Evolutionary conservation across 2,113 vertebrate species (phyloP).

Genomic region (Mirza zaza): DNA sequence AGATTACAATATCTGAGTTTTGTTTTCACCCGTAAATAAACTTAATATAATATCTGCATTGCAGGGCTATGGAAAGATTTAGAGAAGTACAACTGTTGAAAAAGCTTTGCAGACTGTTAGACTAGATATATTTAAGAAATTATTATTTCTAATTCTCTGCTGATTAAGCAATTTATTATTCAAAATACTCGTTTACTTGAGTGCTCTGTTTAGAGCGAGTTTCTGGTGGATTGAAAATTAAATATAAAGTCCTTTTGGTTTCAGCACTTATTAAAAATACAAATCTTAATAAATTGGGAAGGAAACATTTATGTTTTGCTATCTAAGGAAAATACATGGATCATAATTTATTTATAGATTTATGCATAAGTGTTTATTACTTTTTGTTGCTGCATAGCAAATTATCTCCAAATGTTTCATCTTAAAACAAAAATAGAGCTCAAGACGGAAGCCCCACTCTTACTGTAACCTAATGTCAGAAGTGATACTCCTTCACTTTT

Average conservation of each 20-base stretch:
- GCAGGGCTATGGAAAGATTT: background rate
- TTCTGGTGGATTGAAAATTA: constrained; percentile 8
- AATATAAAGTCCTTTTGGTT: background rate
- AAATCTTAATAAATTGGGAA: background rate
- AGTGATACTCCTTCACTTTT: background rate
- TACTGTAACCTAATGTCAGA: background rate
- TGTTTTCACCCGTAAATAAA: background rate
- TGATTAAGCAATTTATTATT: background rate
- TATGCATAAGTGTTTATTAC: background rate
- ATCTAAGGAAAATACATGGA: background rate
- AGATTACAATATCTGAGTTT: background rate
- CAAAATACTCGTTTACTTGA: background rate
- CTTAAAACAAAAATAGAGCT: background rate
- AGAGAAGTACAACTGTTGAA: background rate
- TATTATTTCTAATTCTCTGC: background rate
- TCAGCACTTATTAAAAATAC: background rate
- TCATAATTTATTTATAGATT: background rate
- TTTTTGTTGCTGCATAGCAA: background rate
- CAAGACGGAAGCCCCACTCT: background rate
- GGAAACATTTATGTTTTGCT: background rate
- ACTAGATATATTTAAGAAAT: background rate
- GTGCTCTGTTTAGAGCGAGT: background rate
- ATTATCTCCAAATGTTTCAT: background rate
- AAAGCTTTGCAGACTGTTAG: background rate
- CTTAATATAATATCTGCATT: background rate